Evolutionary conservation across 2,113 vertebrate species (phyloP).

Genomic region (Peromyscus californicus): DNA sequence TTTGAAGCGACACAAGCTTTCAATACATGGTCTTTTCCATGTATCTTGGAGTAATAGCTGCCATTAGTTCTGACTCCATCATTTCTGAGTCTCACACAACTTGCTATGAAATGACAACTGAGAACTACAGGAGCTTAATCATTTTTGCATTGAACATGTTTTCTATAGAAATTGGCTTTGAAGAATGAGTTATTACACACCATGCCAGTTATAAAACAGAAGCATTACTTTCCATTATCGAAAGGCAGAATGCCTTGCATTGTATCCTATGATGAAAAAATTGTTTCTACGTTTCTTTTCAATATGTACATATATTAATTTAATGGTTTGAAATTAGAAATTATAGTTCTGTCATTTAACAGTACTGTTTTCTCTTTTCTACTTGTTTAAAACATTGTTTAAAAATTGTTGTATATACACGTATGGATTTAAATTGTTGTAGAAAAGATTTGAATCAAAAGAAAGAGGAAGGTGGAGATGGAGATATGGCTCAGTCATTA

Average conservation of each 20-base stretch:
- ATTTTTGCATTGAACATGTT: constrained; percentile 66
- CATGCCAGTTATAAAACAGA: constrained; percentile 31
- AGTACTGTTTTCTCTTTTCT: background rate
- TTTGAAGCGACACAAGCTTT: constrained; percentile 61
- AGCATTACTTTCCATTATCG: constrained; percentile 63
- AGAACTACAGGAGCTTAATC: constrained; percentile 59
- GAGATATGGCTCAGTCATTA: background rate
- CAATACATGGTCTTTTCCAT: constrained; percentile 5
- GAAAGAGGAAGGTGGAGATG: background rate
- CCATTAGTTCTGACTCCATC: constrained; percentile 63
- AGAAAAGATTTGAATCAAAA: background rate
- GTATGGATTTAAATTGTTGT: background rate
- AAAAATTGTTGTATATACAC: background rate
- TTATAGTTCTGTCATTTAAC: background rate
- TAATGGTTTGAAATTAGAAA: constrained; percentile 59
- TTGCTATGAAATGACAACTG: constrained; percentile 65
- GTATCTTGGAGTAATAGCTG: constrained; percentile 66
- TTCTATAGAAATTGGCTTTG: constrained; percentile 65
- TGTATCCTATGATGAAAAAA: constrained; percentile 47
- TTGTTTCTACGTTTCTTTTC: constrained; percentile 31
- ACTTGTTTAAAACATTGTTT: background rate
- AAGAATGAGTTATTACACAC: constrained; percentile 62
- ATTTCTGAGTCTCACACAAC: constrained; percentile 50
- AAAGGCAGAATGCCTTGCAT: constrained; percentile 55
- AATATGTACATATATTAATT: background rate